Conservation (phyloP, 2,797 vertebrate genomes). For the Huso huso region DNA sequence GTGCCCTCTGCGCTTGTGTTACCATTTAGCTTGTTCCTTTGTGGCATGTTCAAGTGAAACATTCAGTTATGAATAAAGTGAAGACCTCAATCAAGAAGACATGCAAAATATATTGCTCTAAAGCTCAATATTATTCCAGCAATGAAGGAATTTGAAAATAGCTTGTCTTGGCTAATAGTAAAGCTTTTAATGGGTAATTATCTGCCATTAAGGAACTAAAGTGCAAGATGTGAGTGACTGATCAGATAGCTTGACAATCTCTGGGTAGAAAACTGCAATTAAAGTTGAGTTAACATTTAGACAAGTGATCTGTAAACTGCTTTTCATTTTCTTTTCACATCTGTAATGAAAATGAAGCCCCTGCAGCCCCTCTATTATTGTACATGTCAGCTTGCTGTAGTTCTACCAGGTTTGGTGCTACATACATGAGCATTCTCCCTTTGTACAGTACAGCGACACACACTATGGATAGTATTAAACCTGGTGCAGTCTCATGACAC, state of each 20-base stretch:
- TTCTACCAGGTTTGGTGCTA: no score
- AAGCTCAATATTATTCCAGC: slow-evolving; percentile 14
- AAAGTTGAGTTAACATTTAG: slow-evolving; percentile 41
- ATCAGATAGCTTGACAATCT: slow-evolving; percentile 32
- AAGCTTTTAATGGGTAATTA: slow-evolving; percentile 40
- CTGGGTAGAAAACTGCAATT: slow-evolving; percentile 33
- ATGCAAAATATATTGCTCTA: no score
- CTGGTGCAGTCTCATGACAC: no score
- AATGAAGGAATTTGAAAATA: slow-evolving; percentile 11
- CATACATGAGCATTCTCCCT: no score
- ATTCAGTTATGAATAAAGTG: no score
- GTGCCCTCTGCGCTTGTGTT: no score
- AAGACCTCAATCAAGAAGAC: no score
- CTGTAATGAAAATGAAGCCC: slow-evolving; percentile 43
- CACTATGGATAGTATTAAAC: no score
- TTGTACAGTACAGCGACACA: no score
- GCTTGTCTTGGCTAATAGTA: slow-evolving; percentile 24
- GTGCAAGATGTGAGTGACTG: slow-evolving; percentile 34
- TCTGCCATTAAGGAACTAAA: slow-evolving; percentile 30
- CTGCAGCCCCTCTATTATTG: not conserved
- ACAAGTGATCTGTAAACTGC: slow-evolving; percentile 36
- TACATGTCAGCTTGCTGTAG: not conserved
- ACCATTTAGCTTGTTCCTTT: no score
- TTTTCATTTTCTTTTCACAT: slow-evolving; percentile 43
- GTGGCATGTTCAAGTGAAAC: no score